Evolutionary conservation across 2,888 invertebrate genomes (phyloP), one percentile per base, ranked within the genome.

Genomic region (Ceraclea dissimilis): DNA sequence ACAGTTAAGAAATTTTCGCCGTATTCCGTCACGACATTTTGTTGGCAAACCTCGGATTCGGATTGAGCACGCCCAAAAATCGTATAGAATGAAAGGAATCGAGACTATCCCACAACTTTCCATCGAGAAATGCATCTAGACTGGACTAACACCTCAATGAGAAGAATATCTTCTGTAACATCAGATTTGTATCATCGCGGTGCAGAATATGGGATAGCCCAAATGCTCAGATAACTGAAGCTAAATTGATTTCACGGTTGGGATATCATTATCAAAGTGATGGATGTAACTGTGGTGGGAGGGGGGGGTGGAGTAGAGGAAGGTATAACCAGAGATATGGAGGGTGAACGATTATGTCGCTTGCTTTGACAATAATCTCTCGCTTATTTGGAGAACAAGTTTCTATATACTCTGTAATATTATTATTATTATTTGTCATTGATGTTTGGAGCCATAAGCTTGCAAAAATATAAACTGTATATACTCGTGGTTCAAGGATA

Each of bases 181-280:
- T 60, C 60, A 55, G 57, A 60, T 58, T 60, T 60, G 58, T 55
- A 55, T 49, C 53, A 19, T 46, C 21, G 39, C 13, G 13, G 2
- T 39, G 39, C 5, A n/a, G 5, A 39, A 53, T 57, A 57, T 52
- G 26, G 51, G 56, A 54, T 8, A 46, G 33, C 53, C 53, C 56
- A 22, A 55, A 55, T 55, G 60, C 44, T 52, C 60, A 58, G 58
- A 58, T 56, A 58, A 56, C 49, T 58, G 49, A 49, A 51, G 56
- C 54, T 52, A 61, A 61, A 61, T 61, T 61, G 60, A 61, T 61
- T 61, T 59, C 60, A 61, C 60, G 60, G 58, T 54, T 57, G 60
- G 60, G 43, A 33, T 51, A 54, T 52, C 51, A 57, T 59, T 55
- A 60, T 60, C 60, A 59, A 56, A 56, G 52, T 59, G 59, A 53